Conservation (phyloP, 2,113 vertebrate species). For the Hippoglossus stenolepis region DNA sequence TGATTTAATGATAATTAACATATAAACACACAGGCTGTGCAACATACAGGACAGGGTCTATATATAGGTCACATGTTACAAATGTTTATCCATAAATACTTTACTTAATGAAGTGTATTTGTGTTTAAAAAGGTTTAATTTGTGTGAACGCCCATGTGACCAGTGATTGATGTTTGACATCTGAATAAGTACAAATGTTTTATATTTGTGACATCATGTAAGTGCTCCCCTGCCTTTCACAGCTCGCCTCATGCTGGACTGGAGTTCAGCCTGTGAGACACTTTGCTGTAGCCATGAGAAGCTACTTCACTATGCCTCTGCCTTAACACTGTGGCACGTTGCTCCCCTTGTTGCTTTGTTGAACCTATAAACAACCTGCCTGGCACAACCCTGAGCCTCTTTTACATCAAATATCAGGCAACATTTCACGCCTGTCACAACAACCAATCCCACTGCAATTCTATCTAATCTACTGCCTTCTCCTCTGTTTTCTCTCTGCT, state of each 20-base stretch:
- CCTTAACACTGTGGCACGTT: constrained; percentile 8
- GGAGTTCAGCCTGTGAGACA: constrained; percentile 31
- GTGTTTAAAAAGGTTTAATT: neutral
- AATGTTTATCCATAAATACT: too few relatives aligned
- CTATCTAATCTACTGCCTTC: constrained; percentile 47
- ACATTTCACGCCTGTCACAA: constrained; percentile 16
- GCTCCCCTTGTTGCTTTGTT: constrained; percentile 44
- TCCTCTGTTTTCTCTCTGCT: constrained; percentile 29
- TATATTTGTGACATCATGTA: neutral
- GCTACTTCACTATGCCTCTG: constrained; percentile 26
- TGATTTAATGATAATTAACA: too few relatives aligned
- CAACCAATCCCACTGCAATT: constrained; percentile 38
- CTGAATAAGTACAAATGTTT: too few relatives aligned
- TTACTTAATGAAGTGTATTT: neutral
- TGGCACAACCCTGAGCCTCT: constrained; percentile 55
- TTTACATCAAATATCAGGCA: constrained; percentile 51
- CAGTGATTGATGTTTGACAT: neutral
- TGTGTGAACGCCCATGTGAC: neutral
- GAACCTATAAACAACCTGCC: constrained; percentile 49
- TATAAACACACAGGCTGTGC: too few relatives aligned
- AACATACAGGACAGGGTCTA: too few relatives aligned
- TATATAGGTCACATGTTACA: too few relatives aligned
- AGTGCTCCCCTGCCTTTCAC: neutral
- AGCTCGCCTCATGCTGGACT: constrained; percentile 8
- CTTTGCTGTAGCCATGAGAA: constrained; percentile 24